A percentile compares a stretch with the other conserved stretches of the same genome.
Conservation (phyloP, 2,888 invertebrate genomes). For the Polymixis lichenea region DNA sequence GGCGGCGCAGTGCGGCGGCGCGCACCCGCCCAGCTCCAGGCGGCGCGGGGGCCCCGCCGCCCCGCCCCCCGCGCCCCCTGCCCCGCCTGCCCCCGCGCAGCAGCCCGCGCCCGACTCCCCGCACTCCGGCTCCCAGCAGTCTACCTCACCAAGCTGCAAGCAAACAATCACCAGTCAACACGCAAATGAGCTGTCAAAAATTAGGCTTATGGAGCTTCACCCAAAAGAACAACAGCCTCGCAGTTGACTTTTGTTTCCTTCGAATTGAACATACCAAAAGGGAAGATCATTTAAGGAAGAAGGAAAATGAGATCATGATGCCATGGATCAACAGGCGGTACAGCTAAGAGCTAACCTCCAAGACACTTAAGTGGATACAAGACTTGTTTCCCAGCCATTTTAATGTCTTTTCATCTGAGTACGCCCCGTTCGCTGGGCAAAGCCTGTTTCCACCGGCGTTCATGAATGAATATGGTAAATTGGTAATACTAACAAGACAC, state of each 20-base stretch:
- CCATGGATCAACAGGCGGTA: background rate
- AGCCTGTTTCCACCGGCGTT: background rate
- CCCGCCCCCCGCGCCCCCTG: slow-evolving; percentile 12
- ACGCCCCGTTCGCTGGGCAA: background rate
- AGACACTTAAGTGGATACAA: background rate
- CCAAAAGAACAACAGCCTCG: background rate
- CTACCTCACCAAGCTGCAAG: slow-evolving; percentile 94
- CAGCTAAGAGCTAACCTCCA: background rate
- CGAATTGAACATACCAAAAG: background rate
- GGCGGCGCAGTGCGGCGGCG: slow-evolving; percentile 92
- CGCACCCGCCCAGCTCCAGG: slow-evolving; percentile 92
- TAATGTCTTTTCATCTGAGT: background rate
- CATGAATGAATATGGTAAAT: background rate
- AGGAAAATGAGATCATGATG: background rate
- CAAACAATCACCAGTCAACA: slow-evolving; percentile 22
- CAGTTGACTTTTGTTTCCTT: background rate
- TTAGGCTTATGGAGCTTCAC: background rate
- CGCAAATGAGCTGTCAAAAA: background rate
- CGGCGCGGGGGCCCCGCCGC: slow-evolving; percentile 91
- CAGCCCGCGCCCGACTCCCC: slow-evolving; percentile 93
- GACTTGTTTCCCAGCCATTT: background rate
- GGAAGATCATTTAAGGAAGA: background rate
- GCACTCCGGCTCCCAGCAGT: slow-evolving; percentile 97
- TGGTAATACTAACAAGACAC: slow-evolving; percentile 92
- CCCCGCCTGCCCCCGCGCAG: slow-evolving; percentile 91